Evolutionary conservation across 2,113 vertebrate species (phyloP), one percentile per base, ranked within the genome.

Genomic region (Abramis brama): DNA sequence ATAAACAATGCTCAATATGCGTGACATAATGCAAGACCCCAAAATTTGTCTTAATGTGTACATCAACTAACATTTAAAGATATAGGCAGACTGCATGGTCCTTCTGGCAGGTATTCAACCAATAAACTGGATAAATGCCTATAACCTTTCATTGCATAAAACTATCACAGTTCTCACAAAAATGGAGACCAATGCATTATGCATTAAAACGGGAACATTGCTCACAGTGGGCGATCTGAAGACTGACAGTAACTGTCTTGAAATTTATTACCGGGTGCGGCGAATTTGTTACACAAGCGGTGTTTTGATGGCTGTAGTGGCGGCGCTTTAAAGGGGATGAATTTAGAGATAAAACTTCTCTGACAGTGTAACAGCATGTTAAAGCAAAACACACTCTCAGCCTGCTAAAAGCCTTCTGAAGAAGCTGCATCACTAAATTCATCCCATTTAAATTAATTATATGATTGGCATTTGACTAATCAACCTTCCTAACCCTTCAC

Each of bases 171-270:
- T 33, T 36, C 47, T 23, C 47, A 78, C 50, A 78, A 78, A 78
- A 78, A 78, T 23, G 30, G 75, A 78, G 75, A 52, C 52, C 75
- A 78, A 78, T 78, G 75, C 36, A 78, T 78, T 78, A 78, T 78
- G 75, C 50, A 78, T 78, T 50, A 52, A 52, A 78, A 13, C 9
- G 30, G 50, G 75, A 57, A 78, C 50, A 57, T 57, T 78, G 75
- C 75, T 78, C 75, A 78, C 75, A 78, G 75, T 17, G 21, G 52
- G 75, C 3, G 75, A 78, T 57, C 75, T 78, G 75, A 78, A 78
- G 75, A 55, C 75, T 36, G 75, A 78, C 50, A 78, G 50, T 78
- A 78, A 78, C 75, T 57, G 75, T 78, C 75, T 57, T 57, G 75
- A 78, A 78, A 78, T 57, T 2, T 57, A 78, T 78, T 55, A 78